Evolutionary conservation across 2,888 invertebrate species (phyloP), one percentile per base, ranked within the genome.

Genomic region (Agrotis puta): DNA sequence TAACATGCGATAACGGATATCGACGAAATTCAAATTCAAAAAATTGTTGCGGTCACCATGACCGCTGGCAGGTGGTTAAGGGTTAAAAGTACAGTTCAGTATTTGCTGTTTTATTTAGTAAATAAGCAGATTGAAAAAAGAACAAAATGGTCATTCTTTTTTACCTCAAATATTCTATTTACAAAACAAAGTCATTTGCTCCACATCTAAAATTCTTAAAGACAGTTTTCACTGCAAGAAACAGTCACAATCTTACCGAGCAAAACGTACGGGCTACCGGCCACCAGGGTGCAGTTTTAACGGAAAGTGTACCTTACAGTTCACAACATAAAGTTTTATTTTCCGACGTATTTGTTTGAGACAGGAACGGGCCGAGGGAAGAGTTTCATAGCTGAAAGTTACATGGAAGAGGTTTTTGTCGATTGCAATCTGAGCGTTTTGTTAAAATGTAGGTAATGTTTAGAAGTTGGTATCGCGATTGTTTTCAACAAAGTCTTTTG

Each of bases 271-370:
- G 22, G 22, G 33, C 16, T 33, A 57, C 48, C 11, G 61, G n/a
- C 48, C 48, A 22, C 76, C 53, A 67, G 69, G 77, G 70, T 20
- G 51, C 16, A 27, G 62, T 68, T 53, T 39, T 65, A 79, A 69
- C 57, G 54, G 57, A 74, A 74, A 78, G 56, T 76, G 58, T 64
- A 76, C 48, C 64, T 62, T 59, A 76, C 66, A 58, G 65, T 70
- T 58, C 56, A 63, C 61, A 43, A 47, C 24, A 59, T 66, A 59
- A 80, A 83, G 70, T 77, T 80, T 76, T 68, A 70, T 76, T 65
- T 83, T 58, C 61, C 54, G 9, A 51, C 45, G 54, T 77, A 51
- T 76, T 65, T 76, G 70, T 77, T 83, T 50, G 53, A 27, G 65
- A 54, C 48, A 45, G 20, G 64, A 51, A 24, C 61, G 64, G 18